These are phyloP conservation scores for Malurus cyaneus DNA, from an alignment of 2,113 vertebrate genomes.

Conservation along the genomic window DNA sequence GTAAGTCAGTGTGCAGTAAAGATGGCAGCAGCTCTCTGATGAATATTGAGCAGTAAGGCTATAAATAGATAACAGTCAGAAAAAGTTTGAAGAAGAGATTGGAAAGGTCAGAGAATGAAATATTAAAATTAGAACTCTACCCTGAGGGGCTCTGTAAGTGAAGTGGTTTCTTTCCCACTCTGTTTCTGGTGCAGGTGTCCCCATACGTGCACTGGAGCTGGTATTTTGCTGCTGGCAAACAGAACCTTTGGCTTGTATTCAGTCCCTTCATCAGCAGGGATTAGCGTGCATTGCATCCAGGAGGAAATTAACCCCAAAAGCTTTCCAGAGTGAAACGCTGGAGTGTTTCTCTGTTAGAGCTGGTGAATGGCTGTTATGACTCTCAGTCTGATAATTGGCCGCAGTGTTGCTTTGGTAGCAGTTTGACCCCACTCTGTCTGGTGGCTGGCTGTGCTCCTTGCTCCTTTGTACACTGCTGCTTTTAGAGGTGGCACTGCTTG, in stretches of 20 bases:
- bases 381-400: background rate
- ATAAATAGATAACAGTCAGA: background rate
- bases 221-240: slow-evolving; percentile 26
- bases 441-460: background rate
- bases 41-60: background rate
- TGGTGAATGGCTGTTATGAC: background rate
- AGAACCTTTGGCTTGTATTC: slow-evolving; percentile 50
- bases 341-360: background rate
- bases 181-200: background rate
- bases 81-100: background rate
- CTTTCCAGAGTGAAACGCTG: background rate
- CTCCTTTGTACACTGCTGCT: background rate
- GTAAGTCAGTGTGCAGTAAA: background rate
- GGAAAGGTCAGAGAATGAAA: background rate
- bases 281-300: slow-evolving; percentile 36
- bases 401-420: background rate
- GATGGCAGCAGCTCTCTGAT: background rate
- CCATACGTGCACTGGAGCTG: background rate
- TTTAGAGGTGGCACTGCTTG: background rate
- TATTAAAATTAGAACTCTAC: background rate
- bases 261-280: slow-evolving; percentile 34
- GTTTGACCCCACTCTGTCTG: background rate
- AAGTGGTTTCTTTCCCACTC: background rate
- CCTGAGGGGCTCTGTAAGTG: background rate
- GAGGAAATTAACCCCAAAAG: slow-evolving; percentile 48